A percentile compares a stretch with the other conserved stretches of the same genome.
phyloP scores from a whole-genome alignment of 2,888 invertebrate genomes.

The Amitus sp. region DNA sequence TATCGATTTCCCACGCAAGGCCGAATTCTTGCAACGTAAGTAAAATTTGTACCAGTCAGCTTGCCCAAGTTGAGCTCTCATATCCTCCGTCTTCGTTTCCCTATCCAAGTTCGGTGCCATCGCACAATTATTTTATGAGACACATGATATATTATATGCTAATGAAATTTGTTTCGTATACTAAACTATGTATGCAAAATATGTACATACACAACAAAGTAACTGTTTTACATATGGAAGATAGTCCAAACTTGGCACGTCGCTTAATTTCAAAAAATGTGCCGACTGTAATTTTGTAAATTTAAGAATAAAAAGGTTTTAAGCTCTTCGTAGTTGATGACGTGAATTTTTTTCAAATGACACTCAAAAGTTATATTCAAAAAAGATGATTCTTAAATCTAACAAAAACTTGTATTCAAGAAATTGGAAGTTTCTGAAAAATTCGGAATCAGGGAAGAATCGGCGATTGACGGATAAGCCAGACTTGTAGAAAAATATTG shows the following conservation, averaged over 20 bases:
- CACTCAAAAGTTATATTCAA: too few relatives aligned
- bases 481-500: too few relatives aligned
- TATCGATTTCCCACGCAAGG: conserved; percentile 35
- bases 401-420: neutral
- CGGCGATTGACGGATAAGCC: neutral
- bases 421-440: neutral
- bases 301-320: too few relatives aligned
- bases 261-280: too few relatives aligned
- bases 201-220: too few relatives aligned
- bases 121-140: conserved; percentile 15
- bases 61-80: conserved; percentile 11
- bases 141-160: conserved; percentile 5
- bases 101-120: conserved; percentile 11
- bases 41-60: conserved; percentile 51
- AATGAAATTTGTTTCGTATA: conserved; percentile 12
- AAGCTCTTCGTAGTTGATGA: too few relatives aligned
- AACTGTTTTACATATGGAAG: too few relatives aligned
- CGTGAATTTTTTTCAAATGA: too few relatives aligned
- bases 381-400: too few relatives aligned
- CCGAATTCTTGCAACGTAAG: conserved; percentile 42
- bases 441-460: neutral
- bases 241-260: too few relatives aligned
- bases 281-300: too few relatives aligned
- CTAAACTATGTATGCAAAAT: too few relatives aligned
- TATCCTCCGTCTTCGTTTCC: conserved; percentile 7